Conservation (phyloP, 2,888 invertebrate genomes). For the Standfussiana lucernea region DNA sequence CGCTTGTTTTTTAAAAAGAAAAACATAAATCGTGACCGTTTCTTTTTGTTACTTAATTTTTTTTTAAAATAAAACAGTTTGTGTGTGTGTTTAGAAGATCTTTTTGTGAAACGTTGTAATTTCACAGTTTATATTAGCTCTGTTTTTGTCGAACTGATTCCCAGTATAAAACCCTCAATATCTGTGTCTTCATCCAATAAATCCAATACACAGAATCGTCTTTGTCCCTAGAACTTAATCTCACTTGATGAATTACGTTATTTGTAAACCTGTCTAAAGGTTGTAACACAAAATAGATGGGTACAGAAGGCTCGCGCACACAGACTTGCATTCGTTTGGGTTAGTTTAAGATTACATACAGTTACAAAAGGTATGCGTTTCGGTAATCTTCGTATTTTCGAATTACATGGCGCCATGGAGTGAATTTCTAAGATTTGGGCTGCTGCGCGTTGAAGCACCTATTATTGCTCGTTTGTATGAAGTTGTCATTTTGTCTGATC, state of each 20-base stretch:
- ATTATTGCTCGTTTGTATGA: too few species aligned
- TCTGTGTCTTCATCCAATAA: constrained; percentile 33
- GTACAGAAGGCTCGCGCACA: not conserved
- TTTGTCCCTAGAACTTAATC: constrained; percentile 47
- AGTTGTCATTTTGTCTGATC: too few species aligned
- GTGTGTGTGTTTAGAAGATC: not conserved
- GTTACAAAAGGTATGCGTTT: not conserved
- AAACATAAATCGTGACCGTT: not conserved
- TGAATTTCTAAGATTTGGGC: not conserved
- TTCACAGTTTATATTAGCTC: not conserved
- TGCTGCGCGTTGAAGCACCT: not conserved
- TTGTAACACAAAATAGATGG: not conserved
- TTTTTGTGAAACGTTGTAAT: not conserved
- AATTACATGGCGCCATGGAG: not conserved
- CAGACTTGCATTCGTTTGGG: not conserved
- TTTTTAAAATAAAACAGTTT: not conserved
- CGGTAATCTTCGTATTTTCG: not conserved
- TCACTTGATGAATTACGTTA: constrained; percentile 56
- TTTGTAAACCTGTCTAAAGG: constrained; percentile 37
- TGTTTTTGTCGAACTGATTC: not conserved
- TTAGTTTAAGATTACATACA: not conserved
- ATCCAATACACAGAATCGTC: constrained; percentile 19
- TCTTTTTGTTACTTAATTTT: not conserved
- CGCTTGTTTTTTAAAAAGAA: not conserved
- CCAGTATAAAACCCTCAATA: not conserved